Evolutionary conservation across 1,140 invertebrate species (phyloP), one percentile per base, ranked within the genome.

Genomic region (Drosophila parvula): DNA sequence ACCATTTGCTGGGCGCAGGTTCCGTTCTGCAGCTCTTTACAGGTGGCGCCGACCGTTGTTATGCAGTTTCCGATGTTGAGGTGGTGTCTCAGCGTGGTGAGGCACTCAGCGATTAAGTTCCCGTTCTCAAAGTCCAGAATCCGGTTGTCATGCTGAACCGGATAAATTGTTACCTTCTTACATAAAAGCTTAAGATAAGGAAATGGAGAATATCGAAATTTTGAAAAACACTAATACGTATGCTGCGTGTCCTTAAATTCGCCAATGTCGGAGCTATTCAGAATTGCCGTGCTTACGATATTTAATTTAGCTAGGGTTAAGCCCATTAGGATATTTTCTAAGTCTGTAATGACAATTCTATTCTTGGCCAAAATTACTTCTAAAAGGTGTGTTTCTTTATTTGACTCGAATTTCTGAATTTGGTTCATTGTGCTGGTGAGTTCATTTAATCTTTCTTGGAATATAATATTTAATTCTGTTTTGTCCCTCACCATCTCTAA

Each of bases 41-140:
- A 32, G 27, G 11, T 58, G 1, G 10, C 28, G 12, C 28, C 41
- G 27, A 59, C 47, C 8, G 22, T 50, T 8, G 47, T 14, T 14
- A 32, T 50, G 7, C 47, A 50, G 28, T n/a, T 1, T 4, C 16
- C 22, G 16, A n/a, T n/a, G n/a, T n/a, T n/a, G n/a, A n/a, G n/a
- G n/a, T n/a, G n/a, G n/a, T n/a, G n/a, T n/a, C n/a, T n/a, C n/a
- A n/a, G n/a, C n/a, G n/a, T n/a, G n/a, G n/a, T n/a, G n/a, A n/a
- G 10, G 56, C 41, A 58, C 11, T 58, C 56, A 7, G 16, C 12
- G 16, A 45, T 34, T 30, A 40, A 5, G 34, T 41, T 50, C 9
- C 45, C 59, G 3, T 18, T 30, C 3, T 61, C 34, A 10, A 61
- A 61, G 36, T 61, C 14, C 3, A 50, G 22, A 32, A 60, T 48